Percentiles rank a stretch among this genome's conserved stretches.
These are phyloP conservation scores for Malurus cyaneus DNA, from an alignment of 2,113 vertebrate species.

Conservation along the genomic window DNA sequence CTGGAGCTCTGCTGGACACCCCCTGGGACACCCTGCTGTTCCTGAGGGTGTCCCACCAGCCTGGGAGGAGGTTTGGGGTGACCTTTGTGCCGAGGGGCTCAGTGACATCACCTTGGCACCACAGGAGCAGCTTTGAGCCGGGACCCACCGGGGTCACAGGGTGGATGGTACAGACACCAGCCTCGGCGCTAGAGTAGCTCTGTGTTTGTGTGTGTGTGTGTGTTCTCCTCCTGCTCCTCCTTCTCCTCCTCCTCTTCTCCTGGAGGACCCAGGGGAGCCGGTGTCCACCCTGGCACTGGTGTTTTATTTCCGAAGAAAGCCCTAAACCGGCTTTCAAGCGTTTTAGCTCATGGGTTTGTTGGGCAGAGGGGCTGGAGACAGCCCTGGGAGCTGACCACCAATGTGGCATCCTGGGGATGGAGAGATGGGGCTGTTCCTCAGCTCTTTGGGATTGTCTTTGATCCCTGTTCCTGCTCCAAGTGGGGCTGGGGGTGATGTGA, in stretches of 20 bases:
- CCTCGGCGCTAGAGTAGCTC: background rate
- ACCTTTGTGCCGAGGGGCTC: background rate
- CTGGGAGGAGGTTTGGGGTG: background rate
- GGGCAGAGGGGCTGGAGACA: background rate
- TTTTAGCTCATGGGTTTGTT: background rate
- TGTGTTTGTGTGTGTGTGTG: background rate
- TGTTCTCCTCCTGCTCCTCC: background rate
- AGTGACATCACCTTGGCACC: background rate
- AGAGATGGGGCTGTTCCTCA: accelerated
- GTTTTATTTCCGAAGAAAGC: background rate
- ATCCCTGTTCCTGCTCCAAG: background rate
- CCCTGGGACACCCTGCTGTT: accelerated
- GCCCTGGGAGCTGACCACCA: accelerated
- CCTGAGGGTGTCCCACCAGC: background rate
- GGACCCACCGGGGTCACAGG: accelerated
- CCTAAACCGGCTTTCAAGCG: accelerated
- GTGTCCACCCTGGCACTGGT: accelerated
- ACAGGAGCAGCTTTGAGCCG: background rate
- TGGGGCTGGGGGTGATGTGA: background rate
- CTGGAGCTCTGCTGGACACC: background rate
- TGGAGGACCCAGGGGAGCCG: accelerated
- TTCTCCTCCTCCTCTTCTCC: background rate
- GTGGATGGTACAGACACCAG: background rate
- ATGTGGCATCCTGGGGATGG: accelerated
- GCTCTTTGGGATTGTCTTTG: background rate